Percentiles rank a stretch among this genome's conserved stretches.
Evolutionary conservation across 2,797 vertebrate genomes (phyloP).

Genomic region (Poeciliopsis paucimaculata): DNA sequence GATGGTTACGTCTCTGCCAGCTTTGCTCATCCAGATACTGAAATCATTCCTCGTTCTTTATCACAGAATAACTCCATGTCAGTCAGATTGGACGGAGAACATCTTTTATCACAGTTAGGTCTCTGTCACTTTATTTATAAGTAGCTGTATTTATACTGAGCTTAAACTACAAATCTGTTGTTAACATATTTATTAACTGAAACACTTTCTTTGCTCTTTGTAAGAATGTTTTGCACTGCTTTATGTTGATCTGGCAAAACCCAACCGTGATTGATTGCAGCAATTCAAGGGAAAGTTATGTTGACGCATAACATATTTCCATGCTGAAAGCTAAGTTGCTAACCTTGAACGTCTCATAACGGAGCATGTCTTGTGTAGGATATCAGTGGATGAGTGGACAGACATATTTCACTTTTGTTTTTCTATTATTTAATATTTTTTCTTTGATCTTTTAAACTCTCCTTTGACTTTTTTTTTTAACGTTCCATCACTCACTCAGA

Average conservation of each 20-base stretch:
- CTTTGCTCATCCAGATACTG: background rate
- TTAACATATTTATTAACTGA: background rate
- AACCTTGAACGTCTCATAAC: no score
- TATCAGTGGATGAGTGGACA: no score
- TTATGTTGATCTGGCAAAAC: background rate
- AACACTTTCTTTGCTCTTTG: background rate
- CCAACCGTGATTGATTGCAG: background rate
- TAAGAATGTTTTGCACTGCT: background rate
- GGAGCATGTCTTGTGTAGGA: no score
- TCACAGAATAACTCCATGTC: background rate
- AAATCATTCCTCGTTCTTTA: background rate
- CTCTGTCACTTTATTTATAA: no score
- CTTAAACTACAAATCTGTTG: background rate
- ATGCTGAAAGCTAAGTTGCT: no score
- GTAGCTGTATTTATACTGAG: background rate
- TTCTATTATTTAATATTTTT: background rate
- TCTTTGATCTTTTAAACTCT: background rate
- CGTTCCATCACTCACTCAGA: background rate
- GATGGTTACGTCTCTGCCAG: background rate
- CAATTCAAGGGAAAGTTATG: background rate
- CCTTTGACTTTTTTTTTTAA: background rate
- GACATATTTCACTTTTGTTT: background rate
- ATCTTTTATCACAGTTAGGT: background rate
- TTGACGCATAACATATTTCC: background rate
- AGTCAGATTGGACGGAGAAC: background rate